phyloP scores from a whole-genome alignment of 2,113 vertebrate species.

The Sebastes schlegelii region DNA sequence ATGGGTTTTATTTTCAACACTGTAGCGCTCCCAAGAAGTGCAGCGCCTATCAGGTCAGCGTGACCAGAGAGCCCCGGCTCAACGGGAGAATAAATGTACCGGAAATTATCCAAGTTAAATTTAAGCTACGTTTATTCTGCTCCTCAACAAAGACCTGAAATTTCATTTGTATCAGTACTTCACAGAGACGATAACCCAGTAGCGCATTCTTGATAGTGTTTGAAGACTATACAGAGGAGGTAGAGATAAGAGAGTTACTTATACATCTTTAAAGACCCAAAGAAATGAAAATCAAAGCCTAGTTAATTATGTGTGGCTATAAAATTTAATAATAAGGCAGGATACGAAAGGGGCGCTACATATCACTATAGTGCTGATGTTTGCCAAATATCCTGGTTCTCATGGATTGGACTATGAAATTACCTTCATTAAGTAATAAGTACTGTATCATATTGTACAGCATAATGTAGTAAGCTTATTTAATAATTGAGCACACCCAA shows the following conservation, averaged over 20 bases:
- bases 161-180: slow-evolving; percentile 12
- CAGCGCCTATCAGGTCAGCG: slow-evolving; percentile 15
- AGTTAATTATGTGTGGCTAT: slow-evolving; percentile 17
- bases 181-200: slow-evolving; percentile 27
- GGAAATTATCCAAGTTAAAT: slow-evolving; percentile 49
- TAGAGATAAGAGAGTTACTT: slow-evolving; percentile 16
- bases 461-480: background rate
- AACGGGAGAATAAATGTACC: slow-evolving; percentile 37
- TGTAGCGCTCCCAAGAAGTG: background rate
- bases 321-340: background rate
- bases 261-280: slow-evolving; percentile 6
- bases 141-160: slow-evolving; percentile 6
- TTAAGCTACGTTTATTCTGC: slow-evolving; percentile 24
- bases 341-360: background rate
- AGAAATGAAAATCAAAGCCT: slow-evolving; percentile 8
- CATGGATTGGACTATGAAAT: slow-evolving; percentile 8
- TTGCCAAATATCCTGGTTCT: slow-evolving; percentile 19
- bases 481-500: background rate
- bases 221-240: background rate
- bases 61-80: slow-evolving; percentile 16
- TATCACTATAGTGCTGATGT: slow-evolving; percentile 4
- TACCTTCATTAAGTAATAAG: background rate
- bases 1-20: slow-evolving; percentile 21
- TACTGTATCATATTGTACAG: background rate
- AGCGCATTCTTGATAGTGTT: background rate